Conservation (phyloP, 2,797 vertebrate species). For the Eospalax fontanierii region DNA sequence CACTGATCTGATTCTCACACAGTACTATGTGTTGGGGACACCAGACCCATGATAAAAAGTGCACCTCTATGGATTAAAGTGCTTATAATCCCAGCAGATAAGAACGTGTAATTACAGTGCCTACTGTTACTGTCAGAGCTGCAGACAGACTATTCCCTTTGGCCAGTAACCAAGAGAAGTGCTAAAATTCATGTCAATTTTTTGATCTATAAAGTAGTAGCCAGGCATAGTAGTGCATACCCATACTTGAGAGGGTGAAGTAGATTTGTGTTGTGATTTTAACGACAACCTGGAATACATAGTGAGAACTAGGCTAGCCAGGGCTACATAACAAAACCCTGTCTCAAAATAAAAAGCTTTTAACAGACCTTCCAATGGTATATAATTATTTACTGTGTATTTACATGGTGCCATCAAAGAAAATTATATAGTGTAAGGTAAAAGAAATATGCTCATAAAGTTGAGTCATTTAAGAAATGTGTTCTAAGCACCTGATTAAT, state of each 20-base stretch:
- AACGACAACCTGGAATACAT: not conserved
- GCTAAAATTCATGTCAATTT: not conserved
- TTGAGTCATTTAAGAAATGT: too few species aligned
- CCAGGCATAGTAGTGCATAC: not conserved
- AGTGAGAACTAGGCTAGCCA: not conserved
- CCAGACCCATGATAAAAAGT: not conserved
- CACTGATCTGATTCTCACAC: not conserved
- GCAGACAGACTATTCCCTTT: not conserved
- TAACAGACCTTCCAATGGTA: not conserved
- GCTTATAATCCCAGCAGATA: not conserved
- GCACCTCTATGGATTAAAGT: not conserved
- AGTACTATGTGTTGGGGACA: accelerated
- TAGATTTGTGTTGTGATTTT: not conserved
- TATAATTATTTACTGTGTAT: not conserved
- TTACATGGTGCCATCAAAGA: not conserved
- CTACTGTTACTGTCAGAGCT: not conserved
- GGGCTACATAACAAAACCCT: not conserved
- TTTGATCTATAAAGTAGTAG: not conserved
- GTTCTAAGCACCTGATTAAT: not conserved
- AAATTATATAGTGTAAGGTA: not conserved
- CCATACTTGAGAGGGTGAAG: not conserved
- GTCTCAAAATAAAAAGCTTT: not conserved
- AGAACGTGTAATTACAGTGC: not conserved
- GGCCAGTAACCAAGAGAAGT: not conserved
- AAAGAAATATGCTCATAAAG: not conserved